phyloP scores from a whole-genome alignment of 2,888 invertebrate genomes.

The Phlogophora meticulosa region DNA sequence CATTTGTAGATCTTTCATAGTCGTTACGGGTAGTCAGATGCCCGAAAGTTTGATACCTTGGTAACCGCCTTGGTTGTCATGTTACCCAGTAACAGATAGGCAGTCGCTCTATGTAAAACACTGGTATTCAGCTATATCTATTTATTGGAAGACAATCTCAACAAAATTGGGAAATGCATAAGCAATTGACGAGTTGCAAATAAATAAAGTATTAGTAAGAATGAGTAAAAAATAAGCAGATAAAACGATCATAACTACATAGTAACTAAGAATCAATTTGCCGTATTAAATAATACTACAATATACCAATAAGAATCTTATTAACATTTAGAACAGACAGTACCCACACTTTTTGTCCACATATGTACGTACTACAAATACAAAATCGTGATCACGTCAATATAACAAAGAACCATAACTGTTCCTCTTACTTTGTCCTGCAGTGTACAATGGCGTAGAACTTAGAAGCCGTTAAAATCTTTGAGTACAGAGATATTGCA shows the following conservation, averaged over 20 bases:
- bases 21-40: too few species aligned
- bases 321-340: neutral
- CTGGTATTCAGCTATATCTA: too few species aligned
- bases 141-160: too few species aligned
- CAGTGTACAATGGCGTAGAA: slow-evolving; percentile 41
- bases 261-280: neutral
- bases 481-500: slow-evolving; percentile 63
- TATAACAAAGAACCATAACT: neutral
- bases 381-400: slow-evolving; percentile 31
- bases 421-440: slow-evolving; percentile 34
- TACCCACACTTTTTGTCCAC: neutral
- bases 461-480: slow-evolving; percentile 69
- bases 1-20: too few species aligned
- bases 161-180: too few species aligned
- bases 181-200: too few species aligned
- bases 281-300: neutral
- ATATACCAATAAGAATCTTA: neutral
- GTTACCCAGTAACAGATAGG: too few species aligned
- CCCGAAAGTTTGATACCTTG: too few species aligned
- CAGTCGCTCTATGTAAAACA: too few species aligned
- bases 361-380: neutral
- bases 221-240: too few species aligned
- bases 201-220: too few species aligned
- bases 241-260: neutral
- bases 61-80: too few species aligned